Base-by-base conservation (phyloP, 2,888 invertebrate species). In the Spilosoma lubricipeda region DNA sequence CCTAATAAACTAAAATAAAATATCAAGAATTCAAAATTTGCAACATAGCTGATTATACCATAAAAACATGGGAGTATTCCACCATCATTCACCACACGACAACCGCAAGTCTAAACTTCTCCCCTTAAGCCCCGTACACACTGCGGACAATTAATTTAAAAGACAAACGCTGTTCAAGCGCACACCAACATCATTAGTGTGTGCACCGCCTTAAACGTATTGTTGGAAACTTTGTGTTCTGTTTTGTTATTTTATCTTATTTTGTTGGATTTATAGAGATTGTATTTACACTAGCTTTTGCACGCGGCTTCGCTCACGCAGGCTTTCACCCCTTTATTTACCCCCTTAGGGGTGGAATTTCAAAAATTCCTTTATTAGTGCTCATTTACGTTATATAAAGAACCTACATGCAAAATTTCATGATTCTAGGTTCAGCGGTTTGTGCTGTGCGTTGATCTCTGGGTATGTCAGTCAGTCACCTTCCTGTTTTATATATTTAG, bases 151-250 rank as follows among this genome's bases (percentile, higher is more conserved):
- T 93, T 93, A 93, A 93, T 93, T 93, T 93, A 91, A 93, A 92
- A 93, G 93, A 94, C 93, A 88, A 92, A 90, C 92, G 86, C 81
- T 92, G 93, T 94, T 91, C 93, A 92, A 81, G 86, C 90, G 86
- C 92, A 92, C 89, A 85, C 89, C 76, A 68, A 72, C 79, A 88
- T 92, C 93, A 93, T 94, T 93, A 93, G 89, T 93, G 91, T 91
- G 90, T 91, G 89, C 80, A 80, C 79, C 76, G 82, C 83, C 85
- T 87, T 85, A 82, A 73, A 78, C 74, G 77, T 79, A 70, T 73
- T 79, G 79, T 81, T 78, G 27, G 3, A 70, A 79, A 76, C 76
- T 85, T 84, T 72, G 69, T 67, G 5, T 18, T 42, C 1, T 30
- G n/a, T 39, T 59, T 59, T 20, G 45, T 18, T 39, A 20, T 13